Evolutionary conservation across 2,888 invertebrate genomes (phyloP), one percentile per base, ranked within the genome.

Genomic region (Sicus ferrugineus): DNA sequence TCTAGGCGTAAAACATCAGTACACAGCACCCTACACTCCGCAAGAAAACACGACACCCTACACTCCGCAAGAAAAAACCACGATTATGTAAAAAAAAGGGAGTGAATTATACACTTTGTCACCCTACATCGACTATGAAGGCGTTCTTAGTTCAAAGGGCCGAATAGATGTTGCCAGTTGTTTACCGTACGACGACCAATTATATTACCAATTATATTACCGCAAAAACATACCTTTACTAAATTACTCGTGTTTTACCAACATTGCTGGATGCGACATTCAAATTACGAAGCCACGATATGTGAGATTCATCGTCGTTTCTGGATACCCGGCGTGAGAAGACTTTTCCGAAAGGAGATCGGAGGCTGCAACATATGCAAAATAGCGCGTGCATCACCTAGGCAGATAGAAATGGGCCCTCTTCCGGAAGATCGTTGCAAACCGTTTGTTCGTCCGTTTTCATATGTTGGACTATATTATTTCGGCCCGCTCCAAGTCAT

Each of bases 91-190:
- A 50, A 50, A 21, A n/a, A 21, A 23, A 26, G 54, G 21, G 1
- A 70, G 46, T 31, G 14, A 31, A 2, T 31, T 72, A 23, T 42
- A 42, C 34, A 69, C 66, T 1, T 54, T 70, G 7, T 31, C 38
- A 30, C 70, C 70, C 11, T 70, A 52, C 31, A 7, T 73, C 7
- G 70, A 73, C 28, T 62, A 69, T 0, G 30, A 68, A n/a, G 68
- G 46, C 6, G 50, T 70, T 4, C 23, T 72, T 7, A 62, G 70
- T 26, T 66, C 69, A 4, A 46, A 48, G 16, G 72, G 70, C 26
- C 68, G 68, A 6, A 63, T 61, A 31, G 67, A 72, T 56, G 68
- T 46, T 26, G 68, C 70, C n/a, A 68, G 68, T 48, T 72, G 65
- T 52, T 42, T 70, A 2, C 56, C 72, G 7, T 68, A 50, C 23